Percentiles rank a stretch among this genome's conserved stretches.
These are phyloP conservation scores for Ophioninae sp. DNA, from an alignment of 2,888 invertebrate species.

Conservation along the genomic window DNA sequence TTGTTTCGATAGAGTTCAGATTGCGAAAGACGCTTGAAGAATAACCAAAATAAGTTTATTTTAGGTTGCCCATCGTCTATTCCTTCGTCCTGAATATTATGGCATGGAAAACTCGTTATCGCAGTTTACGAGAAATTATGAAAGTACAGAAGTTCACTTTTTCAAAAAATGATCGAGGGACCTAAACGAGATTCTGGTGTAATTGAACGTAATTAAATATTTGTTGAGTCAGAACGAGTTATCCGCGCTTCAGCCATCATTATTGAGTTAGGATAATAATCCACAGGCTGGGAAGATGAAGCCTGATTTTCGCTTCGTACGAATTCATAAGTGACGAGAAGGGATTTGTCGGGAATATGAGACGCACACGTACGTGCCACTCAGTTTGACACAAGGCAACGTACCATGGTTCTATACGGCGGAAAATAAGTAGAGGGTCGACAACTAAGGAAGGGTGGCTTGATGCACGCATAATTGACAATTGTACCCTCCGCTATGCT, in stretches of 20 bases:
- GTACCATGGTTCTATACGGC: slow-evolving; percentile 28
- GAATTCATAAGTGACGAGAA: slow-evolving; percentile 15
- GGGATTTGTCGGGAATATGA: slow-evolving; percentile 47
- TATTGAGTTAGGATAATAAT: neutral
- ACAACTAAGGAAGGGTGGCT: slow-evolving; percentile 33
- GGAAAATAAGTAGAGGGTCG: slow-evolving; percentile 35
- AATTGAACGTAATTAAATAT: neutral
- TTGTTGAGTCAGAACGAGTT: neutral
- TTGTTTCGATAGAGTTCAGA: too few species aligned
- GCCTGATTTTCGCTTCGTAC: slow-evolving; percentile 27
- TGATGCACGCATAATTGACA: slow-evolving; percentile 57
- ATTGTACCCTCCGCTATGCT: slow-evolving; percentile 44
- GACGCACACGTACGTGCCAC: slow-evolving; percentile 37
- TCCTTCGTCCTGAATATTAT: too few species aligned
- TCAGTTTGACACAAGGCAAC: slow-evolving; percentile 43
- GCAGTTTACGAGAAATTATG: too few species aligned
- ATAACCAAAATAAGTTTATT: neutral
- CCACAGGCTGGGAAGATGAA: slow-evolving; percentile 25
- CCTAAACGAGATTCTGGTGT: too few species aligned
- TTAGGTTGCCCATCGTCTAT: too few species aligned
- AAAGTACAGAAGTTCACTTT: too few species aligned
- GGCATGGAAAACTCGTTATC: too few species aligned
- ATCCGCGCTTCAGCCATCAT: neutral
- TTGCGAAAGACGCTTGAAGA: neutral
- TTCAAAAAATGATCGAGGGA: too few species aligned